Conservation (phyloP, 2,888 invertebrate species). For the Ptilodon capucinus region DNA sequence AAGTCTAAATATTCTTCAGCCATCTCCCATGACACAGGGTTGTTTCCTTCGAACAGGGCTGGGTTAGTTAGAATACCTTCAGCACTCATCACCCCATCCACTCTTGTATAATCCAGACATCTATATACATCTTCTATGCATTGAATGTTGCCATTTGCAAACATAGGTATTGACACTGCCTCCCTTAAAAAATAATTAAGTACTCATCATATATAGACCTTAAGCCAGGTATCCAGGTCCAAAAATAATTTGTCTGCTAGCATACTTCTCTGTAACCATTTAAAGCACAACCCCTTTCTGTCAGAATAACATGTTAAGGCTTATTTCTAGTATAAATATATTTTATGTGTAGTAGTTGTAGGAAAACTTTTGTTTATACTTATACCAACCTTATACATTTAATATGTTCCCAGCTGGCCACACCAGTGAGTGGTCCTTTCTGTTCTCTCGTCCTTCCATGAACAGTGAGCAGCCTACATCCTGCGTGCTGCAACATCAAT, state of each 20-base stretch:
- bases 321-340: no score
- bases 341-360: no score
- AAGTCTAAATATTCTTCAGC: constrained; percentile 94
- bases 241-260: no score
- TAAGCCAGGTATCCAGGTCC: no score
- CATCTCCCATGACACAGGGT: constrained; percentile 94
- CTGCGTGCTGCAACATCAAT: constrained; percentile 95
- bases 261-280: no score
- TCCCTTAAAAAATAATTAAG: constrained; percentile 81
- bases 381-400: constrained; percentile 89
- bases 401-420: constrained; percentile 97
- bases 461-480: constrained; percentile 95
- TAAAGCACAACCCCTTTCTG: no score
- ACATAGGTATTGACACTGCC: constrained; percentile 94
- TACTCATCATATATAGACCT: not conserved
- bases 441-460: constrained; percentile 98
- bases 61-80: constrained; percentile 99
- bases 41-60: constrained; percentile 90
- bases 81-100: constrained; percentile 93
- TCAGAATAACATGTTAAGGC: no score
- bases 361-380: not conserved
- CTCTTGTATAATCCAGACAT: constrained; percentile 93
- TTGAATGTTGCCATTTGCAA: constrained; percentile 99
- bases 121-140: constrained; percentile 92
- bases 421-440: constrained; percentile 96